A percentile compares a stretch with the other conserved stretches of the same genome.
phyloP scores from a whole-genome alignment of 92 coral and sea anemone species.

The Nematostella vectensis region DNA sequence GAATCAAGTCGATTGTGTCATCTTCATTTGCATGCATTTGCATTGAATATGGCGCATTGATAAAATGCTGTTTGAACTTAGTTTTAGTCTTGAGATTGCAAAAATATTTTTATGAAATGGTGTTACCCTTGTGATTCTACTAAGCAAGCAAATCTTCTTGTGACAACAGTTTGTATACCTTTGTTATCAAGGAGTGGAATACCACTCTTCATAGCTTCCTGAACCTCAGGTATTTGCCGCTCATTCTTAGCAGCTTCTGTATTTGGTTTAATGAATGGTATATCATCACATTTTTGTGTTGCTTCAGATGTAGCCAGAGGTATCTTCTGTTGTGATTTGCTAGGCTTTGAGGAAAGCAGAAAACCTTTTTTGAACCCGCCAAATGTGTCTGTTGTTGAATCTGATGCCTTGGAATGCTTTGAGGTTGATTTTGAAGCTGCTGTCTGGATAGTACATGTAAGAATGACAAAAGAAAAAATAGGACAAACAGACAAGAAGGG shows the following conservation, averaged over 20 bases:
- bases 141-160: no score
- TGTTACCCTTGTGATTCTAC: no score
- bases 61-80: no score
- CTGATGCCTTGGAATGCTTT: not conserved
- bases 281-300: conserved; percentile 11
- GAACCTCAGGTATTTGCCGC: conserved; percentile 61
- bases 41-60: no score
- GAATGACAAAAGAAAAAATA: no score
- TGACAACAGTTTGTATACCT: conserved; percentile 30
- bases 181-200: conserved; percentile 46
- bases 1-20: no score
- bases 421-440: not conserved
- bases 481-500: no score
- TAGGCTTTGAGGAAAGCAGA: conserved; percentile 34
- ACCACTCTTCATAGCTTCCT: conserved; percentile 68
- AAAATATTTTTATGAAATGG: no score
- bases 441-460: no score
- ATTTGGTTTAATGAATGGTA: conserved; percentile 47
- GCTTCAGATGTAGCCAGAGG: not conserved
- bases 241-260: conserved; percentile 19
- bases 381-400: conserved; percentile 24
- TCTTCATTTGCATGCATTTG: no score
- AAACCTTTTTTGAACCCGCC: conserved; percentile 87
- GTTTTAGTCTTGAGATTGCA: no score
- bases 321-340: not conserved